phyloP scores from a whole-genome alignment of 1,140 invertebrate species.

The Mycetomoellerius zeteki region DNA sequence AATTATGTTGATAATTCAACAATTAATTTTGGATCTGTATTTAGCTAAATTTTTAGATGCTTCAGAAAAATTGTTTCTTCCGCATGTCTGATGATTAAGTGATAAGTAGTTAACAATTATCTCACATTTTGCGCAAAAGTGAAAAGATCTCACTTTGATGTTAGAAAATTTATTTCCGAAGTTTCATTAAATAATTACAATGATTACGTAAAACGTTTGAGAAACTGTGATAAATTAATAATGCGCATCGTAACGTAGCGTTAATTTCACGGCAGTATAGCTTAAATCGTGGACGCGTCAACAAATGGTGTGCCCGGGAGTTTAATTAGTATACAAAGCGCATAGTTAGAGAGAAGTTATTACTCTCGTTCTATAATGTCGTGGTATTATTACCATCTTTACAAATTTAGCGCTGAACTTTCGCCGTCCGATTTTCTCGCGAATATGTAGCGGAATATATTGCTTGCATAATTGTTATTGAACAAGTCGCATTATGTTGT shows the following conservation, averaged over 20 bases:
- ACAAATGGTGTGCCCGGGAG: conserved; percentile 53
- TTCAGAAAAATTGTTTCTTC: too few relatives aligned
- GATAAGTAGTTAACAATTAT: conserved; percentile 6
- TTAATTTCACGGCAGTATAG: background rate
- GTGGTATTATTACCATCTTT: conserved; percentile 37
- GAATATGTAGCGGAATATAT: conserved; percentile 54
- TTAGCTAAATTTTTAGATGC: too few relatives aligned
- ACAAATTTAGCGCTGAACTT: conserved; percentile 35
- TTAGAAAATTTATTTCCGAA: background rate
- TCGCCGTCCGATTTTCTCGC: conserved; percentile 33
- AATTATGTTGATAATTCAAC: too few relatives aligned
- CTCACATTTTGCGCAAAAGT: background rate
- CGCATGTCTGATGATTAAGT: background rate
- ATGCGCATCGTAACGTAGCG: conserved; percentile 5
- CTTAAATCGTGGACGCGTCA: conserved; percentile 41
- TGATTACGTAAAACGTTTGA: background rate
- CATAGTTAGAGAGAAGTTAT: conserved; percentile 52
- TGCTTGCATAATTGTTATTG: conserved; percentile 57
- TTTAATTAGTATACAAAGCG: conserved; percentile 66
- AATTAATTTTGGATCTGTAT: too few relatives aligned
- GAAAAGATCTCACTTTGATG: background rate
- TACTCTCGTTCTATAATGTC: conserved; percentile 40
- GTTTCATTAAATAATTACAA: conserved; percentile 5
- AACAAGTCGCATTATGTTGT: conserved; percentile 61
- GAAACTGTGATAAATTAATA: conserved; percentile 15